Conservation (phyloP, 1,140 invertebrate genomes). For the Colletes latitarsis region DNA sequence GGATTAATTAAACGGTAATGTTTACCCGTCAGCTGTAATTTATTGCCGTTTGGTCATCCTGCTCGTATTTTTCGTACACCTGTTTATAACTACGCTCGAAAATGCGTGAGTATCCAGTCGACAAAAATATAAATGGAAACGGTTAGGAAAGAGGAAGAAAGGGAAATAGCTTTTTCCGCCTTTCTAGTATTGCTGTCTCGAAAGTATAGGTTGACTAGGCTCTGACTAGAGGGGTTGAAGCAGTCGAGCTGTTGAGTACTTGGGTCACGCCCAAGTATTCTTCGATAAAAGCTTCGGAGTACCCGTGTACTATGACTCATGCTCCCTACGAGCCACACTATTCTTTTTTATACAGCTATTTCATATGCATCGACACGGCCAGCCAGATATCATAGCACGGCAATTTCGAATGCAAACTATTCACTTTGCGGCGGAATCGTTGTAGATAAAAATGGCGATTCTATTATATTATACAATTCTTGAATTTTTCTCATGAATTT, state of each 20-base stretch:
- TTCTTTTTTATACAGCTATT: neutral
- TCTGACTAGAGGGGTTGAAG: constrained; percentile 61
- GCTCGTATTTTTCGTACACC: neutral
- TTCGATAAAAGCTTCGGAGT: constrained; percentile 71
- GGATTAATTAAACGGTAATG: constrained; percentile 40
- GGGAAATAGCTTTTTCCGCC: constrained; percentile 65
- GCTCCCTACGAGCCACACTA: constrained; percentile 2
- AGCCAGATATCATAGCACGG: neutral
- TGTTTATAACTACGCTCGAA: constrained; percentile 23
- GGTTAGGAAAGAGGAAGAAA: constrained; percentile 22
- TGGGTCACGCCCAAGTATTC: constrained; percentile 71
- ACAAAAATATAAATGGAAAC: constrained; percentile 14
- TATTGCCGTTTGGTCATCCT: neutral
- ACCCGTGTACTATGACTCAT: constrained; percentile 65
- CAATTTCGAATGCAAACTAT: neutral
- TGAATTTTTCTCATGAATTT: too few species aligned
- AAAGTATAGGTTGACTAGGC: constrained; percentile 71
- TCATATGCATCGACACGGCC: neutral
- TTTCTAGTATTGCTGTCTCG: constrained; percentile 59
- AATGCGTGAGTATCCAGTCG: neutral
- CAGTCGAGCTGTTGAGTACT: constrained; percentile 68
- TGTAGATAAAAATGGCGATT: neutral
- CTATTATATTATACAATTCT: neutral
- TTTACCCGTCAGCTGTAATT: constrained; percentile 30
- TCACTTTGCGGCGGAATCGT: neutral